phyloP scores from a whole-genome alignment of 2,113 vertebrate genomes.

The Tauraco erythrolophus region DNA sequence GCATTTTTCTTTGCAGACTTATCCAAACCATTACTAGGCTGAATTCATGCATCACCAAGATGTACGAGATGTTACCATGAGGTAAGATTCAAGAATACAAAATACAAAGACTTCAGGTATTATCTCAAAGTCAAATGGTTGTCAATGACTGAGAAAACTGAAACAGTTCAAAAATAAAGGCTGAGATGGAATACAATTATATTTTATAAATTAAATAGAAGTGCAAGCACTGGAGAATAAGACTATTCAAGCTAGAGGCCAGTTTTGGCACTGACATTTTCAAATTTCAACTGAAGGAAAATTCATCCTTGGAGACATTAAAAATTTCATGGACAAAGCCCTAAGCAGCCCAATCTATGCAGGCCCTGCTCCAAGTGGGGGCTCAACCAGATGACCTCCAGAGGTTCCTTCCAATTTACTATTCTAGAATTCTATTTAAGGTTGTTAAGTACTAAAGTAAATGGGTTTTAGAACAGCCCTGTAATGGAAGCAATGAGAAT shows the following conservation, averaged over 20 bases:
- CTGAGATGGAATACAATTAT: background rate
- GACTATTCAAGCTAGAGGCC: background rate
- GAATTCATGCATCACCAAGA: background rate
- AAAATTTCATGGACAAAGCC: background rate
- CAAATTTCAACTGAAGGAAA: background rate
- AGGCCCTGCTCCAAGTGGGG: background rate
- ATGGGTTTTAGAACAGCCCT: fast-evolving
- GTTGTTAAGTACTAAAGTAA: background rate
- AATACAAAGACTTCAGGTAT: background rate
- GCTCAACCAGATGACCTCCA: background rate
- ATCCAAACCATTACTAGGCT: background rate
- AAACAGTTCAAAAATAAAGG: background rate
- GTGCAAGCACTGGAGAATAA: background rate
- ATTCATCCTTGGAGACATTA: background rate
- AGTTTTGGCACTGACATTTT: background rate
- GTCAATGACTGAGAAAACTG: background rate
- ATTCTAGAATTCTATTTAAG: background rate
- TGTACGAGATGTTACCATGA: background rate
- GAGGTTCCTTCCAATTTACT: background rate
- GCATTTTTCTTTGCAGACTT: background rate
- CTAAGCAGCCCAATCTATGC: background rate
- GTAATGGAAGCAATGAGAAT: background rate
- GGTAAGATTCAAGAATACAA: background rate
- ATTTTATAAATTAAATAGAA: background rate
- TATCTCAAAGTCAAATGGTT: background rate